Evolutionary conservation across 2,113 vertebrate genomes (phyloP), one percentile per base, ranked within the genome.

Genomic region (Cryptomyrus ogoouensis): DNA sequence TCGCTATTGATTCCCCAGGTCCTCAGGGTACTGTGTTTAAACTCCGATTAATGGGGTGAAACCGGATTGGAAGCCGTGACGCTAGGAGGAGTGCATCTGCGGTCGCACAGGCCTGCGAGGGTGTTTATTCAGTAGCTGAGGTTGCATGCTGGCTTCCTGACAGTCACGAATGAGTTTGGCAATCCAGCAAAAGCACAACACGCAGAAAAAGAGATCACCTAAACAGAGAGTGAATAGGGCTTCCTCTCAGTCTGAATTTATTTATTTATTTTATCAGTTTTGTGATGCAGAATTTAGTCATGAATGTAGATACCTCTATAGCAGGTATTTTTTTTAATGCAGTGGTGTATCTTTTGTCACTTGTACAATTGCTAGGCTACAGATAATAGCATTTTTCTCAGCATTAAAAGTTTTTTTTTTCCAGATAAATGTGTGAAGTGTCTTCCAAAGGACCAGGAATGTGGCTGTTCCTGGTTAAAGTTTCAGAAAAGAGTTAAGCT

Each of bases 21-120:
- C 74, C 62, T 83, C 47, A 1, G 80, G 89, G 46, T 24, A 35
- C 15, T n/a, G 53, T 52, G 80, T 62, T 88, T 90, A 53, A 74
- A 77, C 89, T 90, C 44, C 31, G 21, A 84, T 90, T 83, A 87
- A 56, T 44, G 77, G 88, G 80, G 66, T 84, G 88, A 88, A 53
- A 84, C 24, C 56, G 46, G 39, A 56, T 31, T 66, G 80, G 77
- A 89, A 58, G 88, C 39, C 21, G 80, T 15, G 42, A 74, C 66
- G 50, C 70, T 39, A 47, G 24, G 31, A 39, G 74, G 39, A 47
- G 42, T 46, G 24, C 5, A 19, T 66, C 27, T 13, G n/a, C 46
- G 12, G 39, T 12, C 19, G 17, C 53, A 31, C 27, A 3, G 52
- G 53, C 13, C 49, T 53, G 47, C n/a, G 50, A 39, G 3, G 49